These are phyloP conservation scores for Barbus barbus DNA, from an alignment of 2,113 vertebrate species.

Conservation along the genomic window DNA sequence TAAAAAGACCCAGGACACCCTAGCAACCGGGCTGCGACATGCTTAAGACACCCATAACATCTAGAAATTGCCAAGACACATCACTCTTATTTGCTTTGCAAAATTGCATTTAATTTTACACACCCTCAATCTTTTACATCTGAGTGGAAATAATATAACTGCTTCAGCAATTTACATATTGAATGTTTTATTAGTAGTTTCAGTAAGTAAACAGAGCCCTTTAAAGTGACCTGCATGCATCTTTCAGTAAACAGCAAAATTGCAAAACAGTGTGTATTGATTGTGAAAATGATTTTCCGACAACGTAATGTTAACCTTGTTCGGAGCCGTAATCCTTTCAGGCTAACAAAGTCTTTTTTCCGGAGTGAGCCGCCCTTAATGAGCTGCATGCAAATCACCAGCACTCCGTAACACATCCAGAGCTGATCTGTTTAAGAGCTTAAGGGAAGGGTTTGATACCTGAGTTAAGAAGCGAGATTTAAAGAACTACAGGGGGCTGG, in stretches of 20 bases:
- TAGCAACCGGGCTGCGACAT: not conserved
- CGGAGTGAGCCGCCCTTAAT: not conserved
- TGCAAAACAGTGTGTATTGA: not conserved
- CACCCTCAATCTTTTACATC: not conserved
- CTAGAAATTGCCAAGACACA: not conserved
- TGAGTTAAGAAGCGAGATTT: not conserved
- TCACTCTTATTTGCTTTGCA: not conserved
- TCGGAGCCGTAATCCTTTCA: not conserved
- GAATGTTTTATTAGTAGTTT: not conserved
- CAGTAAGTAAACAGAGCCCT: not conserved
- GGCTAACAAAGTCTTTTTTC: not conserved
- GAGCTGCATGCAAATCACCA: not conserved
- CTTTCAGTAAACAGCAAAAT: not conserved
- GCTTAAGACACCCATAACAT: not conserved
- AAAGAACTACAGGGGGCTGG: not conserved
- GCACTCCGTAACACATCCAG: not conserved
- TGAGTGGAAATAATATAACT: not conserved
- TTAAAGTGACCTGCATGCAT: not conserved
- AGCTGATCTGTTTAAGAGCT: conserved; percentile 8
- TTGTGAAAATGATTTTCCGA: not conserved
- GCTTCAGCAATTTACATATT: not conserved
- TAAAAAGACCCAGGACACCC: no score
- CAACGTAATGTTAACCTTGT: not conserved
- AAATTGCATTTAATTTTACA: not conserved
- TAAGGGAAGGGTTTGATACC: not conserved